Percentiles rank a stretch among this genome's conserved stretches.
Evolutionary conservation across 2,888 invertebrate genomes (phyloP).

Genomic region (Leuctra nigra): DNA sequence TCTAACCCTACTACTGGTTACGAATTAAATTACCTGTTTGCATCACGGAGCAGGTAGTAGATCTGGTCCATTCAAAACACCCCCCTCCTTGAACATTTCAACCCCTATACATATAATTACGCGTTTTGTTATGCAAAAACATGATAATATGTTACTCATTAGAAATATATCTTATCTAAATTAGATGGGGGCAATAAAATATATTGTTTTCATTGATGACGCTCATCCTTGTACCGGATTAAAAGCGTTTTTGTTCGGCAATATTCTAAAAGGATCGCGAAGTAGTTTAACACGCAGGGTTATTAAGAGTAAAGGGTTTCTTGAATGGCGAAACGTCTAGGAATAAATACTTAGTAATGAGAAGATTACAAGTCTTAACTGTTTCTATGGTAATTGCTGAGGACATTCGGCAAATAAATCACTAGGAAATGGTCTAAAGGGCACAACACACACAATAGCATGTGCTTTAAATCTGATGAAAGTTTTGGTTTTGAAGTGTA

Average conservation of each 20-base stretch:
- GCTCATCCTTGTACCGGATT: conserved; percentile 8
- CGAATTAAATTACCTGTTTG: neutral
- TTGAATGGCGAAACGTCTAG: conserved; percentile 7
- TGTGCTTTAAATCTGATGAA: conserved; percentile 13
- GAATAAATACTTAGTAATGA: conserved; percentile 18
- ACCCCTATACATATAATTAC: conserved; percentile 11
- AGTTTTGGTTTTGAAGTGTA: conserved; percentile 12
- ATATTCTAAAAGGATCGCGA: conserved; percentile 1
- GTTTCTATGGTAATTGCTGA: conserved; percentile 14
- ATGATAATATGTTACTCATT: conserved; percentile 11
- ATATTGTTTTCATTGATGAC: conserved; percentile 18
- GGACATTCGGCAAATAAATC: conserved; percentile 15
- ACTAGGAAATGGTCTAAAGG: conserved; percentile 9
- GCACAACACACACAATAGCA: conserved; percentile 7
- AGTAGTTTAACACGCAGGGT: conserved; percentile 7
- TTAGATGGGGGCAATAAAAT: conserved; percentile 19
- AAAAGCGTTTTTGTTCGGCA: conserved; percentile 3
- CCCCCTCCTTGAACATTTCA: neutral
- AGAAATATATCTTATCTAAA: conserved; percentile 24
- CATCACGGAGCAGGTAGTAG: neutral
- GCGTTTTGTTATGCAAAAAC: conserved; percentile 9
- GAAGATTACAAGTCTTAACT: conserved; percentile 15
- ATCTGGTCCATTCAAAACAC: neutral
- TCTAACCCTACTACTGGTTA: neutral
- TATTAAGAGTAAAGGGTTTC: conserved; percentile 7